A percentile compares a stretch with the other conserved stretches of the same genome.
phyloP scores from a whole-genome alignment of 2,797 vertebrate genomes.

The Pitangus sulphuratus region DNA sequence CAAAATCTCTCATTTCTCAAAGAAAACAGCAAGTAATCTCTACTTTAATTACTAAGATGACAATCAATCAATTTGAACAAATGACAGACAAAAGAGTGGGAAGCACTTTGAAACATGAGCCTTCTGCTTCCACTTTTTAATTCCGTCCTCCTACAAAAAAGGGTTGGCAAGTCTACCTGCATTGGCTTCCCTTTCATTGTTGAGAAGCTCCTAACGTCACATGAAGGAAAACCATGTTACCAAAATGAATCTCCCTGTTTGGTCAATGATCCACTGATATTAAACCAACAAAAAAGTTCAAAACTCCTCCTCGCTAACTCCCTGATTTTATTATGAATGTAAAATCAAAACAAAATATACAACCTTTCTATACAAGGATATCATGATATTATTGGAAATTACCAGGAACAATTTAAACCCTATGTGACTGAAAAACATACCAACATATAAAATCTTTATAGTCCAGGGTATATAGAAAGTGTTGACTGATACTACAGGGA shows the following conservation, averaged over 20 bases:
- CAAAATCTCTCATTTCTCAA: neutral
- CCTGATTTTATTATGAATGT: neutral
- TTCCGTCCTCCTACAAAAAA: neutral
- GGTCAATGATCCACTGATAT: neutral
- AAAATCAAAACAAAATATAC: neutral
- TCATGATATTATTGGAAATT: neutral
- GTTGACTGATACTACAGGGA: neutral
- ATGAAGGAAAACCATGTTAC: neutral
- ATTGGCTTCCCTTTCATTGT: accelerated
- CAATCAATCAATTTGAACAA: neutral
- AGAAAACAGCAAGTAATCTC: slow-evolving; percentile 15
- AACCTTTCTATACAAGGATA: neutral
- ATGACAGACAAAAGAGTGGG: neutral
- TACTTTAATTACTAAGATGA: slow-evolving; percentile 1
- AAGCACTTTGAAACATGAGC: neutral
- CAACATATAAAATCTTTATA: neutral
- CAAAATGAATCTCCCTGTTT: neutral
- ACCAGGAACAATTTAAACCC: neutral
- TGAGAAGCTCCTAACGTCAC: neutral
- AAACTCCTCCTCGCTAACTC: neutral
- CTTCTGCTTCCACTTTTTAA: neutral
- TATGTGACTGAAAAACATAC: neutral
- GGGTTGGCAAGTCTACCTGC: neutral
- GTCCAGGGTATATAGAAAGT: neutral
- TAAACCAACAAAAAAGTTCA: neutral